phyloP scores from a whole-genome alignment of 1,140 invertebrate genomes.

The Drosophila sp. region DNA sequence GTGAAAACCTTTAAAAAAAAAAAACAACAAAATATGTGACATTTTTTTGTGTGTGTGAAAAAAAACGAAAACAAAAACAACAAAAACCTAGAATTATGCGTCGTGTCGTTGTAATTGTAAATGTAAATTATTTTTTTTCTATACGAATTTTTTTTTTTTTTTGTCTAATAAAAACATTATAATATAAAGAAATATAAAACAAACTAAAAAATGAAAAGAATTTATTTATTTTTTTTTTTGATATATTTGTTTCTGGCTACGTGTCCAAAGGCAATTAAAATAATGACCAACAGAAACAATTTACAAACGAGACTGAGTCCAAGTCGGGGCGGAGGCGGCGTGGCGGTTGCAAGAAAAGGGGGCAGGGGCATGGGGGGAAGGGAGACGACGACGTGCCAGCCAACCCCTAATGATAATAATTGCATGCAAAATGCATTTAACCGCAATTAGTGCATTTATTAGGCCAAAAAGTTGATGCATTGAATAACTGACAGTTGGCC shows the following conservation, averaged over 20 bases:
- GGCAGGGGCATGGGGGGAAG: background rate
- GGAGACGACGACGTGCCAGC: conserved; percentile 54
- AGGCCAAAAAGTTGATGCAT: conserved; percentile 78
- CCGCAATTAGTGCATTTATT: conserved; percentile 83
- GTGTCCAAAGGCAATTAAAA: conserved; percentile 52
- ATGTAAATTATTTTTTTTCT: conserved; percentile 35
- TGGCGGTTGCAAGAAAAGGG: no score
- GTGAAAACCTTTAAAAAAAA: conserved; percentile 16
- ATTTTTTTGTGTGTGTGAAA: conserved; percentile 46
- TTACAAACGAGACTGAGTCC: conserved; percentile 35
- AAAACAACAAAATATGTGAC: conserved; percentile 35
- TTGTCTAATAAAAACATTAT: conserved; percentile 65
- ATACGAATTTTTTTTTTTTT: conserved; percentile 42
- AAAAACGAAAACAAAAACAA: conserved; percentile 31
- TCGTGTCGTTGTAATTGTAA: conserved; percentile 55
- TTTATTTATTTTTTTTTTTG: background rate
- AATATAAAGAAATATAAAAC: conserved; percentile 26
- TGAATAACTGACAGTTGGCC: conserved; percentile 63
- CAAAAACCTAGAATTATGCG: conserved; percentile 25
- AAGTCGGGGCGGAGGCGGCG: background rate
- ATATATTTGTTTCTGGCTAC: conserved; percentile 2
- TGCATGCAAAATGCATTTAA: conserved; percentile 83
- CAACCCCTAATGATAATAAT: conserved; percentile 82
- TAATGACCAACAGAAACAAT: conserved; percentile 62
- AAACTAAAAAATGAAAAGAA: background rate